phyloP scores from a whole-genome alignment of 2,888 invertebrate species.

The Cataglyphis altisquamis region DNA sequence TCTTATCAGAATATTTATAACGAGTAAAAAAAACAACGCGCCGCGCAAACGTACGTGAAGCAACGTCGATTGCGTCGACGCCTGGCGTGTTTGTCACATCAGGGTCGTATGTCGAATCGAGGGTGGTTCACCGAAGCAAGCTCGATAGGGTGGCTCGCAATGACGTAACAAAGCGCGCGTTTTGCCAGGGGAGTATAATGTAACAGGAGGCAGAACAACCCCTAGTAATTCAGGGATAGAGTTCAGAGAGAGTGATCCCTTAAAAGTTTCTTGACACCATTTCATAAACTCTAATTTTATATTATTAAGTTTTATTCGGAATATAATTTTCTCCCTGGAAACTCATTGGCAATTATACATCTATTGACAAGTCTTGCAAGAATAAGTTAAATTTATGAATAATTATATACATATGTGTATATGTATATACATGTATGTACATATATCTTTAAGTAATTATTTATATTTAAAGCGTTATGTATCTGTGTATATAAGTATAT shows the following conservation, averaged over 20 bases:
- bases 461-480: background rate
- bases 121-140: slow-evolving; percentile 72
- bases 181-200: slow-evolving; percentile 82
- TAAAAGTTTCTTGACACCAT: slow-evolving; percentile 18
- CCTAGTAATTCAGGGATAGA: slow-evolving; percentile 44
- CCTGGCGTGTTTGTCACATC: slow-evolving; percentile 83
- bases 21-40: background rate
- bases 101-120: slow-evolving; percentile 79
- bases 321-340: background rate
- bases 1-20: background rate
- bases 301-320: background rate
- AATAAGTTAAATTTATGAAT: background rate
- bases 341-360: background rate
- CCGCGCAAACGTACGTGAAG: slow-evolving; percentile 43
- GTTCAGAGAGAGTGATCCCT: slow-evolving; percentile 30
- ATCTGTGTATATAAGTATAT: background rate
- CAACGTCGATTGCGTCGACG: slow-evolving; percentile 82
- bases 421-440: too few relatives aligned
- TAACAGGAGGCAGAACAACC: slow-evolving; percentile 55
- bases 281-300: background rate
- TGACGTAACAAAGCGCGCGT: slow-evolving; percentile 86
- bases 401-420: background rate
- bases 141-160: slow-evolving; percentile 78
- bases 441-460: background rate
- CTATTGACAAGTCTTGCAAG: background rate